phyloP scores from a whole-genome alignment of 2,797 vertebrate species.

The Ambastaia sidthimunki region DNA sequence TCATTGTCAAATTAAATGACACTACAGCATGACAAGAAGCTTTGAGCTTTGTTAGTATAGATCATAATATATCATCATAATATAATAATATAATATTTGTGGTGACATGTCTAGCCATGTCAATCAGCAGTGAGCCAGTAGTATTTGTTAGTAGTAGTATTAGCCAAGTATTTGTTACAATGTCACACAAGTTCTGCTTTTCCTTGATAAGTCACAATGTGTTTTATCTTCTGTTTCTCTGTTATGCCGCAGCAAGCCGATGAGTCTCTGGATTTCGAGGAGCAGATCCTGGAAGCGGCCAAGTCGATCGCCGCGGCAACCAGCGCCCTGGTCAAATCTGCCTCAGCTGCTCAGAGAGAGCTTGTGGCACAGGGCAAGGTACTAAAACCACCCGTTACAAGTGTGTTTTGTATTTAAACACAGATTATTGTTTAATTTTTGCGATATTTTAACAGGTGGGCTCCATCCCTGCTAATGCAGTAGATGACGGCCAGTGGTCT shows the following conservation, averaged over 20 bases:
- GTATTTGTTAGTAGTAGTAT: too few species aligned
- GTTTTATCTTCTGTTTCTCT: slow-evolving; percentile 46
- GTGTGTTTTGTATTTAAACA: background rate
- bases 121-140: too few species aligned
- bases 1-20: too few species aligned
- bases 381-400: background rate
- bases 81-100: too few species aligned
- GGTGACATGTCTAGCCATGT: too few species aligned
- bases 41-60: too few species aligned
- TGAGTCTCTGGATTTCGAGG: slow-evolving; percentile 97
- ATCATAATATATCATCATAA: too few species aligned
- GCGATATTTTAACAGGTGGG: slow-evolving; percentile 82
- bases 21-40: too few species aligned
- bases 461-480: slow-evolving; percentile 93
- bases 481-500: slow-evolving; percentile 98
- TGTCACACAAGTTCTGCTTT: background rate
- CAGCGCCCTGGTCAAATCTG: slow-evolving; percentile 96
- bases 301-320: slow-evolving; percentile 98
- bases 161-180: too few species aligned
- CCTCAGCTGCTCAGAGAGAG: slow-evolving; percentile 97
- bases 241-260: slow-evolving; percentile 91
- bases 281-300: slow-evolving; percentile 97
- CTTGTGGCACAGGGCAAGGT: slow-evolving; percentile 99
- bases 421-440: background rate
- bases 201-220: slow-evolving; percentile 18